A percentile compares a stretch with the other conserved stretches of the same genome.
Conservation (phyloP, 1,140 invertebrate genomes). For the Trachymyrmex septentrionalis region DNA sequence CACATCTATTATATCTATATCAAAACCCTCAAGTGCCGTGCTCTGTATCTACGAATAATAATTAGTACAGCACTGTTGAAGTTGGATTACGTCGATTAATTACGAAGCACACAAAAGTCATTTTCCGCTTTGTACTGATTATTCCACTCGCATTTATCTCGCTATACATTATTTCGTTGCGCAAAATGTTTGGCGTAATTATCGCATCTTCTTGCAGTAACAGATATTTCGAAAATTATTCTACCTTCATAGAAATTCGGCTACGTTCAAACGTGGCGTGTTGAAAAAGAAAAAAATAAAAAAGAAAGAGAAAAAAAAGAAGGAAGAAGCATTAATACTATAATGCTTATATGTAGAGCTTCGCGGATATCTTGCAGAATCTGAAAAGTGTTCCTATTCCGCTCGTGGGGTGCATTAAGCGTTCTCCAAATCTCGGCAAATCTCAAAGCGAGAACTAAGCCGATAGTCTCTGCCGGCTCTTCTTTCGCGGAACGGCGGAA, state of each 20-base stretch:
- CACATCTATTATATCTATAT: constrained; percentile 25
- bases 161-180: background rate
- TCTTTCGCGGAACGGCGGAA: constrained; percentile 81
- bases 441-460: constrained; percentile 67
- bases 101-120: constrained; percentile 18
- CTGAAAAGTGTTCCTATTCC: constrained; percentile 38
- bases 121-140: constrained; percentile 26
- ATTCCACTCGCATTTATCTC: background rate
- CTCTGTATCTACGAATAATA: constrained; percentile 43
- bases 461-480: constrained; percentile 76
- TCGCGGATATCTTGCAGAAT: constrained; percentile 41
- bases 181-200: constrained; percentile 17
- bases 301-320: no score
- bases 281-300: background rate
- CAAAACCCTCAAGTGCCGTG: constrained; percentile 40
- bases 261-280: no score
- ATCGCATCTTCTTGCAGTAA: background rate
- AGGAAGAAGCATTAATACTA: background rate
- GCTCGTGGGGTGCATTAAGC: constrained; percentile 59
- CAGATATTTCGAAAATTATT: constrained; percentile 2
- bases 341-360: constrained; percentile 17
- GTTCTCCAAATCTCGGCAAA: constrained; percentile 65
- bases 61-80: constrained; percentile 21
- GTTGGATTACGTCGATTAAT: constrained; percentile 54
- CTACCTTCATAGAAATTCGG: background rate